Conservation (phyloP, 1,140 invertebrate species). For the Brachionus rubens region DNA sequence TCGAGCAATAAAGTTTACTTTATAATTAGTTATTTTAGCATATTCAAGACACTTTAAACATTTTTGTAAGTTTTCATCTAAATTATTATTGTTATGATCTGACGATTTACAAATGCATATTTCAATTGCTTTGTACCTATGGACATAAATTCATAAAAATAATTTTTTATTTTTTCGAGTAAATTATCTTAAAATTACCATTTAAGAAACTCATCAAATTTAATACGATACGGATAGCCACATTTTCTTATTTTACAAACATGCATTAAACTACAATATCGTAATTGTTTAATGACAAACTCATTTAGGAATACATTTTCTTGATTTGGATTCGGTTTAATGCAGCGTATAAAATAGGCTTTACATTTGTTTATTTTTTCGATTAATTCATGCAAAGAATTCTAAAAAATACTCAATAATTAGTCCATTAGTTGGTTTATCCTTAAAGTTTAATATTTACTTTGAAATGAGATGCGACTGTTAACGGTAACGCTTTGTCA, state of each 20-base stretch:
- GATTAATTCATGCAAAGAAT: slow-evolving; percentile 61
- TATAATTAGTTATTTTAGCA: slow-evolving; percentile 45
- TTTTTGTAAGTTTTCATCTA: slow-evolving; percentile 21
- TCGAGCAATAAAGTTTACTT: slow-evolving; percentile 10
- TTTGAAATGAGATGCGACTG: slow-evolving; percentile 45
- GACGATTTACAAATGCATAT: slow-evolving; percentile 14
- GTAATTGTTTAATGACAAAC: slow-evolving; percentile 75
- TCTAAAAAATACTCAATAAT: background rate
- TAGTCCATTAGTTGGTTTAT: background rate
- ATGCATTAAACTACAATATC: slow-evolving; percentile 99
- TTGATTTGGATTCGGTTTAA: slow-evolving; percentile 75
- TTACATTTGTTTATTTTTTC: slow-evolving; percentile 70
- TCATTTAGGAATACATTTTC: slow-evolving; percentile 57
- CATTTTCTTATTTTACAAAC: slow-evolving; percentile 92
- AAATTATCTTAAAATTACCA: slow-evolving; percentile 49
- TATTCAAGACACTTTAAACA: slow-evolving; percentile 44
- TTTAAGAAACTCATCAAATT: slow-evolving; percentile 68
- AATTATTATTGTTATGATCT: slow-evolving; percentile 18
- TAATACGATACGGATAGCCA: slow-evolving; percentile 75
- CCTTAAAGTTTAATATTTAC: background rate
- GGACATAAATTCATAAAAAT: background rate
- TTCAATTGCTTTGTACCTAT: slow-evolving; percentile 34
- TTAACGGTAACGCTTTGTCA: slow-evolving; percentile 37
- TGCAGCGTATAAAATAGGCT: slow-evolving; percentile 72
- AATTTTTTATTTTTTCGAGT: background rate